Evolutionary conservation across 2,888 invertebrate genomes (phyloP).

Genomic region (Thecocarcelia acutangulata): DNA sequence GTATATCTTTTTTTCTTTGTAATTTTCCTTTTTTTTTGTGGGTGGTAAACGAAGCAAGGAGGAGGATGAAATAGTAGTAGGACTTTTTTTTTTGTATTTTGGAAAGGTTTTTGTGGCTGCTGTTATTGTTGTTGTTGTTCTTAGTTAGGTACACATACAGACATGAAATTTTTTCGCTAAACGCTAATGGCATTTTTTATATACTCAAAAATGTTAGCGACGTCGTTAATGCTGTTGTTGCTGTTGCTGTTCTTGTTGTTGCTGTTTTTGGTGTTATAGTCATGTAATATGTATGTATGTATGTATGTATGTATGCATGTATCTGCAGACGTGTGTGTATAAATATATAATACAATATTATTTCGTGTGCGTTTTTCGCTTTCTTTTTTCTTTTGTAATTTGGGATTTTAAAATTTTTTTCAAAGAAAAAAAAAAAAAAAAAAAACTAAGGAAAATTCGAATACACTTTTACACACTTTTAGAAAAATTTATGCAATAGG

Average conservation of each 20-base stretch:
- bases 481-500: constrained; percentile 55
- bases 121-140: constrained; percentile 54
- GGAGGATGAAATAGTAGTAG: constrained; percentile 34
- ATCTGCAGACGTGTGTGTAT: constrained; percentile 19
- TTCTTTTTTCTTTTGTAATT: constrained; percentile 66
- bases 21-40: constrained; percentile 40
- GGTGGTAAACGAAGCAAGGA: constrained; percentile 42
- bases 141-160: constrained; percentile 46
- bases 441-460: constrained; percentile 42
- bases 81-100: too few species aligned
- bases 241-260: constrained; percentile 23
- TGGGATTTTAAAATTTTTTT: constrained; percentile 70
- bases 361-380: constrained; percentile 65
- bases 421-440: constrained; percentile 20
- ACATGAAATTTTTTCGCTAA: constrained; percentile 61
- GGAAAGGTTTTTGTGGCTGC: constrained; percentile 57
- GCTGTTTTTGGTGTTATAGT: constrained; percentile 52
- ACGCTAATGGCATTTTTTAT: constrained; percentile 75
- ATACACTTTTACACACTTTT: constrained; percentile 42
- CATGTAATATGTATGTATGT: constrained; percentile 41
- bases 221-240: constrained; percentile 56
- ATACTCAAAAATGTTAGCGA: constrained; percentile 67
- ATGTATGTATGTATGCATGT: constrained; percentile 13
- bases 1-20: constrained; percentile 52
- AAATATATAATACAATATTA: constrained; percentile 69